phyloP scores from a whole-genome alignment of 2,797 vertebrate genomes.

The Micromesistius poutassou region DNA sequence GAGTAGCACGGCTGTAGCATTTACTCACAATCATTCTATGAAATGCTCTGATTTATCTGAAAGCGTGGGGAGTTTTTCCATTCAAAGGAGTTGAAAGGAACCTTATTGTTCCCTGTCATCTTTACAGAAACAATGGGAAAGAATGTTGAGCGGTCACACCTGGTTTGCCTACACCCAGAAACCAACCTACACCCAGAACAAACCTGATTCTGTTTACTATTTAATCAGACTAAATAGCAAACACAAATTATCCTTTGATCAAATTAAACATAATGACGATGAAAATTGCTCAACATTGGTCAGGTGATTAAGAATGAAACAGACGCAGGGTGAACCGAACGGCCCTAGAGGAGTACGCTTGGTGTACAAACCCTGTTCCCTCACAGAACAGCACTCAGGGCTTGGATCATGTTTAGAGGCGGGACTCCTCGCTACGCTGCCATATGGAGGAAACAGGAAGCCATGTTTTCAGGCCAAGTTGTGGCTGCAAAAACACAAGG shows the following conservation, averaged over 20 bases:
- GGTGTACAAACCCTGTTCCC: not conserved
- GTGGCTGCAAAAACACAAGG: not conserved
- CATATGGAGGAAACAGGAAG: slow-evolving; percentile 2
- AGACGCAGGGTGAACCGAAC: not conserved
- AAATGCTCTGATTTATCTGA: not conserved
- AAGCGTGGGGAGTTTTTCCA: not conserved
- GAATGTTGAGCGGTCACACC: not conserved
- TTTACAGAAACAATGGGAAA: not conserved
- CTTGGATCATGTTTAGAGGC: not conserved
- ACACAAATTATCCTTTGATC: not conserved
- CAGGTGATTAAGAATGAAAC: not conserved
- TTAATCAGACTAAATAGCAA: not conserved
- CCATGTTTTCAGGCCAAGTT: not conserved
- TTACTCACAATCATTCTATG: no score
- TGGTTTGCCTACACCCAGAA: not conserved
- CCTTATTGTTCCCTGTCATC: not conserved
- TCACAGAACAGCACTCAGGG: not conserved
- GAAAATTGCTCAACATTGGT: not conserved
- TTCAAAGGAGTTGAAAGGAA: not conserved
- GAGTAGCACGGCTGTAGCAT: no score
- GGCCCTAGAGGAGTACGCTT: not conserved
- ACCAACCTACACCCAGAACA: not conserved
- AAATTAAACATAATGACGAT: not conserved
- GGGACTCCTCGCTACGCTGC: not conserved
- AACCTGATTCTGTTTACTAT: not conserved